Evolutionary conservation across 2,113 vertebrate species (phyloP).

Genomic region (Embiotoca jacksoni): DNA sequence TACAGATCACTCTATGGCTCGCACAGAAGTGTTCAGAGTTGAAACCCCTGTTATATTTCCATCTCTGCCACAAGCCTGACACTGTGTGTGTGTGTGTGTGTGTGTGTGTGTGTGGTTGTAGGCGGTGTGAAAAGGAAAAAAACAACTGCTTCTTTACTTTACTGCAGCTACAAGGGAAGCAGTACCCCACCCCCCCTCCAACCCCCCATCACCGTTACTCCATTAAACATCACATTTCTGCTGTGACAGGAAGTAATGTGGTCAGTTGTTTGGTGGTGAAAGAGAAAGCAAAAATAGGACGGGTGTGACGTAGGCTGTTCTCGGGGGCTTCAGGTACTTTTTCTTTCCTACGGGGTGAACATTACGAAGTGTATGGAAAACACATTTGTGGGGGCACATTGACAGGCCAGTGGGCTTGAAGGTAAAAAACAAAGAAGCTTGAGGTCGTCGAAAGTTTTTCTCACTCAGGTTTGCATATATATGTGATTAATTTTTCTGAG

Average conservation of each 20-base stretch:
- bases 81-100: neutral
- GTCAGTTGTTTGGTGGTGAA: slow-evolving; percentile 48
- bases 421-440: too few species aligned
- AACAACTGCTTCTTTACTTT: neutral
- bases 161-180: neutral
- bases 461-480: neutral
- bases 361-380: slow-evolving; percentile 48
- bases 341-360: slow-evolving; percentile 37
- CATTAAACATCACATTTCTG: neutral
- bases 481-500: neutral
- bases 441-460: neutral
- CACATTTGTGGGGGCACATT: slow-evolving; percentile 35
- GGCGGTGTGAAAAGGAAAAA: too few species aligned
- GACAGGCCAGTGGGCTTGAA: slow-evolving; percentile 25
- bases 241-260: slow-evolving; percentile 70
- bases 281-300: slow-evolving; percentile 48
- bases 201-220: too few species aligned
- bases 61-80: neutral
- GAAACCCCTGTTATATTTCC: neutral
- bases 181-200: slow-evolving; percentile 23
- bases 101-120: neutral
- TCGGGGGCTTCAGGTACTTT: slow-evolving; percentile 28
- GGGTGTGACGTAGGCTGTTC: slow-evolving; percentile 25
- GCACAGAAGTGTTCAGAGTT: too few species aligned
- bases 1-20: too few species aligned